Percentiles rank a stretch among this genome's conserved stretches.
phyloP scores from a whole-genome alignment of 2,797 vertebrate species.

The Mus caroli region DNA sequence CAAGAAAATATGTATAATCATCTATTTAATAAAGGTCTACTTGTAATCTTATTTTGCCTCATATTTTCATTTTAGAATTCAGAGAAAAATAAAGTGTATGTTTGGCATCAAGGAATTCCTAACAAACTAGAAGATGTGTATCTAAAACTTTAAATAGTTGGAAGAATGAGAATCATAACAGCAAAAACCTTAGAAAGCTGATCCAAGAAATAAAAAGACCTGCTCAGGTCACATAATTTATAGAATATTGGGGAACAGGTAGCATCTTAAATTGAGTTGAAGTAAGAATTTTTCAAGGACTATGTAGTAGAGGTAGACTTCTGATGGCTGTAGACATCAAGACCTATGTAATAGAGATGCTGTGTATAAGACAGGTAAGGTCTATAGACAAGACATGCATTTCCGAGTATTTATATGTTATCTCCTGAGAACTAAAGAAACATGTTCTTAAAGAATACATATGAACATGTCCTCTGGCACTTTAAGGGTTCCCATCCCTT shows the following conservation, averaged over 20 bases:
- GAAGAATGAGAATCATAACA: neutral
- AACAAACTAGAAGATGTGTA: neutral
- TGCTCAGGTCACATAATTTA: neutral
- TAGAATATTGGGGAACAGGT: neutral
- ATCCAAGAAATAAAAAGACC: neutral
- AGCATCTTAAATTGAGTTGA: conserved; percentile 9
- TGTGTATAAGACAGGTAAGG: neutral
- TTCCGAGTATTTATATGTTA: neutral
- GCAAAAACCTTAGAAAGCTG: neutral
- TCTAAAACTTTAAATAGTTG: neutral
- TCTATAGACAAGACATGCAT: neutral
- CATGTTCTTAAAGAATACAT: neutral
- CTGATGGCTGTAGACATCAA: neutral
- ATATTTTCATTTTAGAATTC: conserved; percentile 14
- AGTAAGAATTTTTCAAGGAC: neutral
- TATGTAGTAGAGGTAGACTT: neutral
- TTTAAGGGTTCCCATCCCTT: neutral
- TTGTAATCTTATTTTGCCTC: neutral
- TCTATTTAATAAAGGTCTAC: conserved; percentile 11
- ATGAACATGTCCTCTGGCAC: neutral
- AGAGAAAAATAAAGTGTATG: conserved; percentile 20
- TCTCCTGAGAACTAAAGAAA: neutral
- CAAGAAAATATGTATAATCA: conserved; percentile 31
- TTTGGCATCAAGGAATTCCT: conserved; percentile 2
- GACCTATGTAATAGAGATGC: neutral